These are phyloP conservation scores for Gadopsis marmoratus DNA, from an alignment of 2,797 vertebrate genomes.

Conservation along the genomic window DNA sequence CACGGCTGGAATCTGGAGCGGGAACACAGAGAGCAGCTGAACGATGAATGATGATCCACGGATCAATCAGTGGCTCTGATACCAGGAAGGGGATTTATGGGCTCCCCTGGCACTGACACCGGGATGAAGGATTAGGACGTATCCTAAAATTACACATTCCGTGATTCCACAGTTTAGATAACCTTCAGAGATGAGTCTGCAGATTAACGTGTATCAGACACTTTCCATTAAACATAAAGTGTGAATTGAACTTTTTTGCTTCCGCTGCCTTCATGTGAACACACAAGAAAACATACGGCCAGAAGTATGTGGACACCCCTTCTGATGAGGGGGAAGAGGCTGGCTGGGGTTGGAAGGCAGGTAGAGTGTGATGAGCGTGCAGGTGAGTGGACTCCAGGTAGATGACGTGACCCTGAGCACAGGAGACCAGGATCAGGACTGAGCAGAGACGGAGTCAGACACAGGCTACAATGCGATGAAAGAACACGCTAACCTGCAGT, in stretches of 20 bases:
- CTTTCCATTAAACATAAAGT: too few species aligned
- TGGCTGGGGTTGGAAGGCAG: too few species aligned
- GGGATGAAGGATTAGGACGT: slow-evolving; percentile 43
- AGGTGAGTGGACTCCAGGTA: too few species aligned
- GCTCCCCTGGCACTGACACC: slow-evolving; percentile 17
- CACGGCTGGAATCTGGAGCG: slow-evolving; percentile 47
- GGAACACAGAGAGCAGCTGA: slow-evolving; percentile 24
- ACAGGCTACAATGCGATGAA: too few species aligned
- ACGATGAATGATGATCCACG: slow-evolving; percentile 54
- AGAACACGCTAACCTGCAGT: too few species aligned
- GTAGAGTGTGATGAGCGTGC: too few species aligned
- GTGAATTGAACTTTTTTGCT: not conserved
- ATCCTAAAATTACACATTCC: slow-evolving; percentile 66
- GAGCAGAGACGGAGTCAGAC: too few species aligned
- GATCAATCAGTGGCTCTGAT: slow-evolving; percentile 60
- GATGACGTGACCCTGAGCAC: too few species aligned
- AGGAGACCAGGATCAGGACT: too few species aligned
- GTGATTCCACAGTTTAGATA: slow-evolving; percentile 52
- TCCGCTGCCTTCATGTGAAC: not conserved
- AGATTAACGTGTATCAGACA: not conserved
- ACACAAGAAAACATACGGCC: too few species aligned
- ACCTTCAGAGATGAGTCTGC: slow-evolving; percentile 19
- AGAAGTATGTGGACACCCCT: too few species aligned
- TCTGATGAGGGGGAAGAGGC: too few species aligned
- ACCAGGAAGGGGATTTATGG: slow-evolving; percentile 49